Evolutionary conservation across 2,797 vertebrate species (phyloP), one percentile per base, ranked within the genome.

Genomic region (Platyrinchus mystaceus): DNA sequence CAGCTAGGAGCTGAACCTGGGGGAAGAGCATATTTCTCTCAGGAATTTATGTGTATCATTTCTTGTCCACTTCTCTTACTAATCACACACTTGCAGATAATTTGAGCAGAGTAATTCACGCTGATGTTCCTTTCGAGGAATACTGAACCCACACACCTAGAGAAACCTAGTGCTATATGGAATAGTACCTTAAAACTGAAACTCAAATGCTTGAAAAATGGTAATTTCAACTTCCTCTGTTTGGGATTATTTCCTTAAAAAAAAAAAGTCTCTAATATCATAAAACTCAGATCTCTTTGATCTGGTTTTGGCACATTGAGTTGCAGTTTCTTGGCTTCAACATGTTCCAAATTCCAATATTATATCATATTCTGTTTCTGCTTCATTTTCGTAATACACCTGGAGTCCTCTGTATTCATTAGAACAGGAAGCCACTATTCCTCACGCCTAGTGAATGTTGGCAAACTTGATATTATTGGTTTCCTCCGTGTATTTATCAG

Each of bases 401-500:
- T 93, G 37, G 64, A 86, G 24, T 62, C 50, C 14, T 59, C 50
- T 36, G 11, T 75, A 55, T 85, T 84, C 93, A 63, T 69, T 93
- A 80, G 73, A 94, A 84, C 26, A 53, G 63, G 7, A 36, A 64
- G 28, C 36, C 75, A 84, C 68, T 81, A 32, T 86, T 55, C 62
- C 53, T 81, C 10, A 43, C 67, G 36, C 64, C 32, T 89, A 88
- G 81, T 94, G 87, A 88, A 63, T 94, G 84, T 86, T 94, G 55
- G 74, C 58, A 87, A 79, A 43, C 13, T 79, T 63, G 50, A n/a
- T 92, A 19, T 91, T 67, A 50, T 4, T 70, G 46, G 21, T 67
- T 85, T 88, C 49, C 23, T 95, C 28, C 20, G 2, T 30, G 44
- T 79, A 44, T 87, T 89, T 90, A 59, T 91, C 36, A 81, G 50